Base-by-base conservation (phyloP, 2,113 vertebrate genomes). In the Platichthys flesus region DNA sequence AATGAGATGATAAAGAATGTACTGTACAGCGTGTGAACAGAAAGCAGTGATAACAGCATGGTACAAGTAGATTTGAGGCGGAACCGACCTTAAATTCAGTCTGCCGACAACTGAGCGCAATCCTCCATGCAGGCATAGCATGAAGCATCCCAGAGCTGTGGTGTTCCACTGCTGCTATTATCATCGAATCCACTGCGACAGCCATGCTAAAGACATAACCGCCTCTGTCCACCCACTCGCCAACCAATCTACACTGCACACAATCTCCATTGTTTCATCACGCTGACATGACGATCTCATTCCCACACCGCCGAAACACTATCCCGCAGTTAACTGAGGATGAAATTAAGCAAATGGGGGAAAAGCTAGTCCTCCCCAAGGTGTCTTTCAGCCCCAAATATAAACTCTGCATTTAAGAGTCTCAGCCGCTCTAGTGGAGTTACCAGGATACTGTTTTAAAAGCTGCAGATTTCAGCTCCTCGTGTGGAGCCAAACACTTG, bases 251-350 rank as follows among this genome's bases (percentile, higher is more conserved):
- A 63, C 76, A 78, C 37, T 24, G 61, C 42, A 77, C 65, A 84
- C 77, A 82, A 74, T 86, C 83, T 74, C 73, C 79, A 85, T 83
- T 83, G 79, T 87, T 83, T 81, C 78, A 81, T 84, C 78, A 35
- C 54, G n/a, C 15, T 81, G 79, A 83, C 81, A 51, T 51, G 78
- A 79, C 82, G 9, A 68, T 85, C 60, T 74, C 74, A 55, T 80
- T 79, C 77, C 73, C 64, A 68, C 55, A 12, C 67, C 0, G 55
- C 65, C 51, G 70, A 73, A 85, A 88, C 63, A 56, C 63, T 62
- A 74, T 71, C 78, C 66, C 15, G 52, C 78, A 76, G 69, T 69
- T 81, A 83, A 64, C 52, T 51, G 58, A 55, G 52, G 66, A 73
- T 73, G 67, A 79, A 81, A 75, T 71, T 42, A 80, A 79, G 68